Evolutionary conservation across 2,797 vertebrate species (phyloP), one percentile per base, ranked within the genome.

Genomic region (Crenichthys baileyi): DNA sequence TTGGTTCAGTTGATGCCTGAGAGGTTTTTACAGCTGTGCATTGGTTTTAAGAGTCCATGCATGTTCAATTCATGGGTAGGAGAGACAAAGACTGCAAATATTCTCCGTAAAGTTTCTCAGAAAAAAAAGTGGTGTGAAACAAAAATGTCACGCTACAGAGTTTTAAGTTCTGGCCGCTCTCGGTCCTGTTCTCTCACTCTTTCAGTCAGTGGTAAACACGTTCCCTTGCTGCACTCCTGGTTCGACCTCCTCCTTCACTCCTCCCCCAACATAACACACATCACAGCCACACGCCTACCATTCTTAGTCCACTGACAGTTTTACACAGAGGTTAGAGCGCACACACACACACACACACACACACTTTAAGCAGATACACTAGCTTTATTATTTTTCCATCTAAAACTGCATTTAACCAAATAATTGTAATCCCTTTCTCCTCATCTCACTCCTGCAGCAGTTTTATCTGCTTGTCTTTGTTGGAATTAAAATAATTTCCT

Each of bases 251-350:
- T 44, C 85, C 76, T 77, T 79, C 86, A 87, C 85, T 93, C 92
- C 90, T 87, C 92, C 91, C 90, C 91, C 94, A 79, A 79, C 72
- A 75, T 48, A 84, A 85, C 90, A 93, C 92, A 92, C 90, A 93
- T 94, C 75, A 5, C 92, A 91, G 88, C 81, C 90, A 89, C 92
- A 90, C 85, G 89, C 80, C 89, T 90, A 67, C 77, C 82, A 72
- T 90, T 93, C 91, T 58, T 83, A 93, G 91, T 85, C 85, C 85
- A 91, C 94, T 91, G 93, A 89, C 91, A 87, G 83, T 90, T 92
- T 93, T 92, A 92, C 92, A 92, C 72, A 75, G 84, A 85, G 85
- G 87, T 78, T 82, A 85, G 50, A 91, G 83, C 50, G 46, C 75
- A 71, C 82, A 84, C 53, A 50, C 50, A 16, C 53, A 55, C 53